Conservation (phyloP, 1,140 invertebrate species). For the Panulirus ornatus region DNA sequence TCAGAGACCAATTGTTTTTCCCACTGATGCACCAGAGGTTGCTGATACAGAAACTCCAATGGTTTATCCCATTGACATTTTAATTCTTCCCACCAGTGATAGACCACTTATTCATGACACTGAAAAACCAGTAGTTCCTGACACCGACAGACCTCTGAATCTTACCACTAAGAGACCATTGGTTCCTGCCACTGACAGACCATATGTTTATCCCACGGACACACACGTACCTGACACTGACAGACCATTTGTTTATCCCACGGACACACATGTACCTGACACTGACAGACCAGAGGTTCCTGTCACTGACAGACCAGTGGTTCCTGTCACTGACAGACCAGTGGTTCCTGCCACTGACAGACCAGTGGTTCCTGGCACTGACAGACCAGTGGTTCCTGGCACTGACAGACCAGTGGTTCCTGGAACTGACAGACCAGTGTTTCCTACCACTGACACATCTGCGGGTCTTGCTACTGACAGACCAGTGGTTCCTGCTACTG, state of each 20-base stretch:
- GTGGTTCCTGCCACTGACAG: slow-evolving; percentile 5
- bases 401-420: slow-evolving; percentile 14
- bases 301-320: slow-evolving; percentile 1
- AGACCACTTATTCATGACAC: neutral
- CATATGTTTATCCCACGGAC: neutral
- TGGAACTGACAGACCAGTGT: slow-evolving; percentile 13
- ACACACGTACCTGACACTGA: slow-evolving; percentile 11
- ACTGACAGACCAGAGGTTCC: neutral
- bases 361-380: slow-evolving; percentile 32
- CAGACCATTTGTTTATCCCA: neutral
- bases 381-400: neutral
- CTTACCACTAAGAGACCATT: neutral
- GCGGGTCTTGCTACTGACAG: neutral
- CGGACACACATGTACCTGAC: neutral
- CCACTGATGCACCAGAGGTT: neutral
- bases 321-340: slow-evolving; percentile 14
- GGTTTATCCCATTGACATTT: neutral
- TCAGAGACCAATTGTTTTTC: neutral
- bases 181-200: neutral
- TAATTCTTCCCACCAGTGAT: no score
- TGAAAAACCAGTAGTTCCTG: slow-evolving; percentile 4
- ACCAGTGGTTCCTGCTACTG: slow-evolving; percentile 8
- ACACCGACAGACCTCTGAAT: neutral
- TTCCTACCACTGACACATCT: neutral
- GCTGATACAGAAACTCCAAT: neutral